These are phyloP conservation scores for Chamaea fasciata DNA, from an alignment of 2,113 vertebrate species.

Conservation along the genomic window DNA sequence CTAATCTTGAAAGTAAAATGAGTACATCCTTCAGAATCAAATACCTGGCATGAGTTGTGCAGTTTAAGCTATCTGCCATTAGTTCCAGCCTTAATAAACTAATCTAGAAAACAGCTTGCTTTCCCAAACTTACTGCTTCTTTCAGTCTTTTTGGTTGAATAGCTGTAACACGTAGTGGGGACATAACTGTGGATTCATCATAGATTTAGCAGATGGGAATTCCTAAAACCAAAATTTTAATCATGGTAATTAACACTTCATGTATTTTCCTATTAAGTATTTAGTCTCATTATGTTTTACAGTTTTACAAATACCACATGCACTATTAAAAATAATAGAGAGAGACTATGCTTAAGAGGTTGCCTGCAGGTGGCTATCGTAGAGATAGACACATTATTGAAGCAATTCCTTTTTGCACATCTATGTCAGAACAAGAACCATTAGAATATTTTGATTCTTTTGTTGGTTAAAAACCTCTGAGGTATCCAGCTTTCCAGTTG, in stretches of 20 bases:
- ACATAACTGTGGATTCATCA: not conserved
- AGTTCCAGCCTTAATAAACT: not conserved
- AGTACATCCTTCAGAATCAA: not conserved
- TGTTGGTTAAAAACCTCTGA: not conserved
- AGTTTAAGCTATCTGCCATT: not conserved
- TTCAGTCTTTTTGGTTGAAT: not conserved
- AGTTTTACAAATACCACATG: not conserved
- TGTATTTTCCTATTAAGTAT: not conserved
- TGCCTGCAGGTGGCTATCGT: not conserved
- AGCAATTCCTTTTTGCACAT: not conserved
- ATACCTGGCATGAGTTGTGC: not conserved
- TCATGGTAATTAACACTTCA: not conserved
- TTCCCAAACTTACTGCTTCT: not conserved
- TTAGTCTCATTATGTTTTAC: not conserved
- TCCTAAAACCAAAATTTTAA: not conserved
- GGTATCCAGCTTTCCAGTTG: not conserved
- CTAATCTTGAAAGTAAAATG: constrained; percentile 26
- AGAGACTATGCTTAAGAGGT: not conserved
- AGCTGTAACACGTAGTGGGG: not conserved
- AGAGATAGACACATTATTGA: not conserved
- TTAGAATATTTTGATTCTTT: not conserved
- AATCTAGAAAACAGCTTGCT: constrained; percentile 9
- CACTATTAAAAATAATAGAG: not conserved
- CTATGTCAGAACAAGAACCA: not conserved
- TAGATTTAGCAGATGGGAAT: not conserved